A percentile compares a stretch with the other conserved stretches of the same genome.
These are phyloP conservation scores for Acomys russatus DNA, from an alignment of 2,797 vertebrate genomes.

Conservation along the genomic window DNA sequence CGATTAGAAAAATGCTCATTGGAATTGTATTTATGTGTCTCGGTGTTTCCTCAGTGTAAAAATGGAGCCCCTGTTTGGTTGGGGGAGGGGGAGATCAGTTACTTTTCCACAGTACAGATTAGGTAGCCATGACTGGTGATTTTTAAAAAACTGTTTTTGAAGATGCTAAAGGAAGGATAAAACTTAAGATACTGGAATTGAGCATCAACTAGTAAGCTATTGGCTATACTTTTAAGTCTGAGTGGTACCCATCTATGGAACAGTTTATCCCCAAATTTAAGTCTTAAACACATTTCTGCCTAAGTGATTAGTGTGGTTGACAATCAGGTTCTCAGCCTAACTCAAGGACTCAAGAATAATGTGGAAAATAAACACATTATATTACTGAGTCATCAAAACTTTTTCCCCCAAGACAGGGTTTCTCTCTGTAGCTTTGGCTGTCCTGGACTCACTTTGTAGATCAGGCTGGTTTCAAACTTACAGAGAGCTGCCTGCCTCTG, in stretches of 20 bases:
- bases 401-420: too few relatives aligned
- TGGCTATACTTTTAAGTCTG: neutral
- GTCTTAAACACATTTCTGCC: neutral
- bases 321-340: neutral
- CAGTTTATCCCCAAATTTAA: neutral
- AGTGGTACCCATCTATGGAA: neutral
- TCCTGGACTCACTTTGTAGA: too few relatives aligned
- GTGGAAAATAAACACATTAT: neutral
- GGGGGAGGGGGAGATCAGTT: neutral
- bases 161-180: slow-evolving; percentile 50
- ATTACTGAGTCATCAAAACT: slow-evolving; percentile 1
- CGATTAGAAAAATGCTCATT: neutral
- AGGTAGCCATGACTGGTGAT: slow-evolving; percentile 3
- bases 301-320: neutral
- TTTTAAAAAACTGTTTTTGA: neutral
- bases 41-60: slow-evolving; percentile 17
- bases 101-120: slow-evolving; percentile 31
- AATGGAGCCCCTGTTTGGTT: neutral
- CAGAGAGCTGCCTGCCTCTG: too few relatives aligned
- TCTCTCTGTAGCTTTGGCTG: too few relatives aligned
- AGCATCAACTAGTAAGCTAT: slow-evolving; percentile 24
- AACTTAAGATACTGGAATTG: neutral
- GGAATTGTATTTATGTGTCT: neutral
- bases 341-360: neutral
- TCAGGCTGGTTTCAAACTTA: too few relatives aligned